Evolutionary conservation across 2,797 vertebrate species (phyloP).

Genomic region (Arrhamphus sclerolepis): DNA sequence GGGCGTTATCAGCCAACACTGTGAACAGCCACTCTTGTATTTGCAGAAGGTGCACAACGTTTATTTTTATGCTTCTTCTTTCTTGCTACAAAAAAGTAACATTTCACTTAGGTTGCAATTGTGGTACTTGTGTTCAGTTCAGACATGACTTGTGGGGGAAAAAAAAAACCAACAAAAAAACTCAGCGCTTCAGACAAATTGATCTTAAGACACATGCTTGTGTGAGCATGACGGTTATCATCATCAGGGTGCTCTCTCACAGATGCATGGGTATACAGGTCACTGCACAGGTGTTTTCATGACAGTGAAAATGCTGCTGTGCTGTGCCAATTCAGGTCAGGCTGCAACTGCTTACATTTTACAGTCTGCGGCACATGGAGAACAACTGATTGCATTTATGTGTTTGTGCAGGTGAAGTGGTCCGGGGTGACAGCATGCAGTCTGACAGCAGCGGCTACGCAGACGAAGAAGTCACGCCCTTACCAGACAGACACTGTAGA

Average conservation of each 20-base stretch:
- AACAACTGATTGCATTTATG: conserved; percentile 11
- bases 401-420: conserved; percentile 61
- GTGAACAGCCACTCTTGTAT: background rate
- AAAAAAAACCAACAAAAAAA: too few relatives aligned
- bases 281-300: conserved; percentile 26
- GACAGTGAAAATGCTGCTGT: conserved; percentile 1
- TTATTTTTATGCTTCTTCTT: background rate
- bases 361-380: background rate
- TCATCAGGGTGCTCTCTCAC: background rate
- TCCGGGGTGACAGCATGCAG: conserved; percentile 69
- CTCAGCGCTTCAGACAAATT: background rate
- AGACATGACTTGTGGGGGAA: background rate
- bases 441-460: conserved; percentile 84
- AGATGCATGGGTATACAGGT: background rate
- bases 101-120: background rate
- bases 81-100: background rate
- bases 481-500: conserved; percentile 36
- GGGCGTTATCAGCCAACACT: background rate
- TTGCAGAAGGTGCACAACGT: background rate
- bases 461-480: conserved; percentile 74
- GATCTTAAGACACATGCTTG: background rate
- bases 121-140: background rate
- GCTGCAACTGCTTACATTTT: conserved; percentile 18
- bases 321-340: conserved; percentile 38
- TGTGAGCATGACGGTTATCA: background rate